Percentiles rank a stretch among this genome's conserved stretches.
Evolutionary conservation across 2,113 vertebrate genomes (phyloP).

Genomic region (Pelmatolapia mariae): DNA sequence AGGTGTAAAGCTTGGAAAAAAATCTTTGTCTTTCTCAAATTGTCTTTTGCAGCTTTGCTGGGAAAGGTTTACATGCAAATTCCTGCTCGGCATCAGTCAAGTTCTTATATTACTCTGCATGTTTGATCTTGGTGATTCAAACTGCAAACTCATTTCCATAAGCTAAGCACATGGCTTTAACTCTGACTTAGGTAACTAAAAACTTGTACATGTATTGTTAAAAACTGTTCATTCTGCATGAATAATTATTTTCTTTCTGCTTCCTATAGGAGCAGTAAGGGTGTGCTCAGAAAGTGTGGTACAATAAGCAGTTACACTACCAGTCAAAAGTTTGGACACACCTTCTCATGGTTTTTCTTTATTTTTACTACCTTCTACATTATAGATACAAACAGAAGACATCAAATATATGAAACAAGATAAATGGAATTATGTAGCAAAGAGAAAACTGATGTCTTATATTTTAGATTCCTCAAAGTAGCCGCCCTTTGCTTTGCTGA

Average conservation of each 20-base stretch:
- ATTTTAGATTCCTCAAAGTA: neutral
- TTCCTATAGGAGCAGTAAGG: neutral
- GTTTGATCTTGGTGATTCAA: neutral
- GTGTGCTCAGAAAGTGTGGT: neutral
- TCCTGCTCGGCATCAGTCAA: neutral
- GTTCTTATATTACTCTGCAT: neutral
- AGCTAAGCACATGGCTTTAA: neutral
- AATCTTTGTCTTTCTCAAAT: neutral
- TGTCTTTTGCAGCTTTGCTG: neutral
- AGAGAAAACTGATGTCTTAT: neutral
- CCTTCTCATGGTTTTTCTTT: neutral
- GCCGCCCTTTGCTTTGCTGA: accelerated
- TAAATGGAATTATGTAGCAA: neutral
- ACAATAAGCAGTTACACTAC: neutral
- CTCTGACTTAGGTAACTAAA: neutral
- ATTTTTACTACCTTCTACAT: neutral
- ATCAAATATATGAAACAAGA: neutral
- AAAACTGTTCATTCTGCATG: neutral
- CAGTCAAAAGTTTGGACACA: accelerated
- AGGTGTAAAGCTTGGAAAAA: neutral
- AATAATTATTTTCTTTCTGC: neutral
- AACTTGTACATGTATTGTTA: neutral
- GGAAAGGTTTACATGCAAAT: neutral
- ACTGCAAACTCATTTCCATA: neutral
- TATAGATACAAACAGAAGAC: neutral